Evolutionary conservation across 2,113 vertebrate genomes (phyloP).

Genomic region (Pomatorhinus ruficollis): DNA sequence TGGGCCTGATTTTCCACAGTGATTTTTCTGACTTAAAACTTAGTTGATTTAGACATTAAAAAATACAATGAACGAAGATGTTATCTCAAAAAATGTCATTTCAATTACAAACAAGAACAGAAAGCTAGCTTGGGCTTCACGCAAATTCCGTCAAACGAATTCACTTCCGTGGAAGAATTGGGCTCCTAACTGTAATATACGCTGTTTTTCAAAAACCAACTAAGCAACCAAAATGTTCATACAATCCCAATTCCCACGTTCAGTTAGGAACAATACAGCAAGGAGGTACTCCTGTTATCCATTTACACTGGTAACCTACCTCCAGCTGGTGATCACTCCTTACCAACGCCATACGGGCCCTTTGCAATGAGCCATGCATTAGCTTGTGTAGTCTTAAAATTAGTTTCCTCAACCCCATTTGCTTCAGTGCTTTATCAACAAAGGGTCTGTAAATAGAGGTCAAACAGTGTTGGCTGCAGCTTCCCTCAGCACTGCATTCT

Average conservation of each 20-base stretch:
- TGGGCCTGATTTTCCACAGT: background rate
- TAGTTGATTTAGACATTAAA: background rate
- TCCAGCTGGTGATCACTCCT: conserved; percentile 83
- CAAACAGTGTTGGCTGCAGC: conserved; percentile 81
- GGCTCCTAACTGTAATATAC: background rate
- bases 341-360: conserved; percentile 88
- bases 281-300: background rate
- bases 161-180: background rate
- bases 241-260: background rate
- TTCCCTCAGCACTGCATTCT: conserved; percentile 63
- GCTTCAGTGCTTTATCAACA: conserved; percentile 99
- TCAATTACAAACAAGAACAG: background rate
- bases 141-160: background rate
- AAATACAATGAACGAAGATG: background rate
- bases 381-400: conserved; percentile 97
- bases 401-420: conserved; percentile 97
- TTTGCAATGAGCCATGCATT: conserved; percentile 95
- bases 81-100: background rate
- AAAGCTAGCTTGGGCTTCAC: background rate
- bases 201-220: background rate
- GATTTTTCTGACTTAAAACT: background rate
- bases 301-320: conserved; percentile 76
- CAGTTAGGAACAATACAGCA: background rate
- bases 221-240: background rate
- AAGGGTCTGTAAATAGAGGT: conserved; percentile 97